Evolutionary conservation across 2,888 invertebrate genomes (phyloP), one percentile per base, ranked within the genome.

Genomic region (Watsonalla cultraria): DNA sequence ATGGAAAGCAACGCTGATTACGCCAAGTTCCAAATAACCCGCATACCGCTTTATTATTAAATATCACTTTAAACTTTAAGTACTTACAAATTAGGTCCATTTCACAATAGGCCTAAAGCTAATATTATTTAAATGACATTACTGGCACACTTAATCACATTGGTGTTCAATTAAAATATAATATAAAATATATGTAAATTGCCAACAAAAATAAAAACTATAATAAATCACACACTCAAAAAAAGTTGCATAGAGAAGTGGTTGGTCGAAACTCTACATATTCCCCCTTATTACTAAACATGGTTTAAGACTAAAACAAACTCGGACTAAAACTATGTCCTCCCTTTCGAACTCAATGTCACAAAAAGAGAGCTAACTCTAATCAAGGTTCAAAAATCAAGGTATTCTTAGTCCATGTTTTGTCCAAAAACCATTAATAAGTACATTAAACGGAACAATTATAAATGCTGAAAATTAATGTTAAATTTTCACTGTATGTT

Each of bases 1-100:
- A 61, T 58, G 61, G 37, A 61, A 67, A 69, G 68, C 66, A 59
- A 67, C 51, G 55, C 42, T 58, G 57, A 11, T 63, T 42, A 54
- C 56, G 52, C 57, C 62, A 62, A 55, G 57, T 56, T 60, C 24
- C 24, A 51, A 47, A 34, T 13, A n/a, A 47, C n/a, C 11, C 11
- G 9, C 14, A 2, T 37, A 37, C 13, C 37, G 14, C 8, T 37
- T 48, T 48, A 37, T 14, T 14, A 34, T 48, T 48, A 48, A 46
- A 49, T 37, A 33, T 37, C 24, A 49, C 37, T 37, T 49, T 37
- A 48, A 7, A 14, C 7, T 9, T 47, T 47, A 13, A 35, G 7
- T 37, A 48, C n/a, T 15, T 49, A 49, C 7, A 49, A 6, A 49
- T 14, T 49, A 49, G 15, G 49, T 39, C 49, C 13, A 49, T 49